Percentiles rank a stretch among this genome's conserved stretches.
Conservation (phyloP, 2,888 invertebrate genomes). For the Andrena flavipes region DNA sequence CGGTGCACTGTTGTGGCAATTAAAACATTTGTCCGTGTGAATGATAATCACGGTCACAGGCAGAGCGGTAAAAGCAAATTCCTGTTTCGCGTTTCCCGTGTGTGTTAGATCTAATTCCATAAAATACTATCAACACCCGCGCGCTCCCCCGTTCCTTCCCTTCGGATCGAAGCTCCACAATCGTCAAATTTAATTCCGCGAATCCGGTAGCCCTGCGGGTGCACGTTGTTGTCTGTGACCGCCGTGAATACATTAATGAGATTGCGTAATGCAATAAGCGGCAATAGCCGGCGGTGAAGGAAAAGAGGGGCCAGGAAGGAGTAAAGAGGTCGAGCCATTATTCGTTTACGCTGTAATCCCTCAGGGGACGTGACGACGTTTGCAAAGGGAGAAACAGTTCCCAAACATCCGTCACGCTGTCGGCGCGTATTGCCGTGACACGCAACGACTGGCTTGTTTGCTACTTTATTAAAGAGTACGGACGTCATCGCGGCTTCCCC, state of each 20-base stretch:
- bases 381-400: constrained; percentile 47
- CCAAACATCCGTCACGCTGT: constrained; percentile 69
- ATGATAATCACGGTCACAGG: too few relatives aligned
- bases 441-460: constrained; percentile 64
- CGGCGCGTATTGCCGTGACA: constrained; percentile 56
- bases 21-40: too few relatives aligned
- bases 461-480: constrained; percentile 57
- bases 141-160: background rate
- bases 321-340: constrained; percentile 51
- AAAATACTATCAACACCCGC: background rate
- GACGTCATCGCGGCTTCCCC: background rate
- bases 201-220: background rate
- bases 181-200: background rate
- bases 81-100: too few relatives aligned
- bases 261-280: constrained; percentile 36
- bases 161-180: too few relatives aligned
- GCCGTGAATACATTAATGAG: constrained; percentile 42
- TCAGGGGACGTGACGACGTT: constrained; percentile 52
- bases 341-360: constrained; percentile 64
- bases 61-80: too few relatives aligned
- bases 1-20: too few relatives aligned
- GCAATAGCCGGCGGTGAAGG: constrained; percentile 15
- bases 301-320: constrained; percentile 1
- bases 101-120: background rate
- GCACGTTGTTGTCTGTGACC: constrained; percentile 6